phyloP scores from a whole-genome alignment of 2,888 invertebrate genomes.

The Strigamia maritima region DNA sequence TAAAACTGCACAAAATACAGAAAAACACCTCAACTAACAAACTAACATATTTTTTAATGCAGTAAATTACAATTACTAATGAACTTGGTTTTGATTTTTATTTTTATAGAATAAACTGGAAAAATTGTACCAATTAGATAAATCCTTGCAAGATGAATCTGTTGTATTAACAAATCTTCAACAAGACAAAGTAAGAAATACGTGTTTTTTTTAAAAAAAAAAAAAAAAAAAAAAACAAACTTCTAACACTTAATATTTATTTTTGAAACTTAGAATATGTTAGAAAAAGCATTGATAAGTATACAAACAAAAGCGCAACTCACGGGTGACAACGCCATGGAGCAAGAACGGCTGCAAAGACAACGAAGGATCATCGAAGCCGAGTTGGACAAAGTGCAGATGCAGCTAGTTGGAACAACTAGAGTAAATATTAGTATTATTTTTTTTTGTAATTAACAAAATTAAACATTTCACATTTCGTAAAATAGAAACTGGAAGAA shows the following conservation, averaged over 20 bases:
- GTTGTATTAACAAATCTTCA: constrained; percentile 68
- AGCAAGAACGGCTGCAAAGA: constrained; percentile 65
- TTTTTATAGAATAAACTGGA: constrained; percentile 65
- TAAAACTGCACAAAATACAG: no score
- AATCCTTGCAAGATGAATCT: constrained; percentile 70
- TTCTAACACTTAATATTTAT: not conserved
- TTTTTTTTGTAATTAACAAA: not conserved
- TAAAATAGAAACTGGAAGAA: constrained; percentile 75
- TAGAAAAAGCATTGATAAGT: constrained; percentile 66
- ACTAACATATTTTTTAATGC: not conserved
- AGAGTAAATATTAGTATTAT: constrained; percentile 62
- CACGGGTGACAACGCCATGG: constrained; percentile 50
- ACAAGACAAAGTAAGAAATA: constrained; percentile 63
- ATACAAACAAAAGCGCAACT: constrained; percentile 54
- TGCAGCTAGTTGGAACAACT: constrained; percentile 83
- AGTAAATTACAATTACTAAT: not conserved
- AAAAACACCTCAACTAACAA: not conserved
- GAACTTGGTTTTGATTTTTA: not conserved
- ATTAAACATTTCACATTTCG: not conserved
- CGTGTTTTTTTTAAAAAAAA: no score
- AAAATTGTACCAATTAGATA: constrained; percentile 71
- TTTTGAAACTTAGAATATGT: constrained; percentile 58
- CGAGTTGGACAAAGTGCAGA: constrained; percentile 78
- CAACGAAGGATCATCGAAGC: constrained; percentile 70
- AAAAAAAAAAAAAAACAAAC: no score